A percentile compares a stretch with the other conserved stretches of the same genome.
Evolutionary conservation across 2,113 vertebrate genomes (phyloP).

Genomic region (Pseudorectes ferrugineus): DNA sequence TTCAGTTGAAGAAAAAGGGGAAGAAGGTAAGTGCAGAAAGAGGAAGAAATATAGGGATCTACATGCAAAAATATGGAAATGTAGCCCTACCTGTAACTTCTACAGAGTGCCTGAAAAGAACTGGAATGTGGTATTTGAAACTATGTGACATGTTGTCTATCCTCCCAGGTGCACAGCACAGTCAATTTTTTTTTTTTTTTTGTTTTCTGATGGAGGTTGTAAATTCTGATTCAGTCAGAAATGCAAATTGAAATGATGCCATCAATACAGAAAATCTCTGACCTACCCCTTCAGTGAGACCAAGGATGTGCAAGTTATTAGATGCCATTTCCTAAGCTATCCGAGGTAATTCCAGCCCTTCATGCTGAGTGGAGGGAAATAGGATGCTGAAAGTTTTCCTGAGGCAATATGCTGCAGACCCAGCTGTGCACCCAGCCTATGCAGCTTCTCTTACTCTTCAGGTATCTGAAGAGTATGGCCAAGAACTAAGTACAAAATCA

Average conservation of each 20-base stretch:
- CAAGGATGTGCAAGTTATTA: not conserved
- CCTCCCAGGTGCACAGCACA: not conserved
- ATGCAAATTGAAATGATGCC: not conserved
- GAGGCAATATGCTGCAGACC: fast-evolving
- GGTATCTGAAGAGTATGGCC: not conserved
- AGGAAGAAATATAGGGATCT: not conserved
- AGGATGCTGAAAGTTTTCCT: not conserved
- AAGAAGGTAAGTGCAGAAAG: not conserved
- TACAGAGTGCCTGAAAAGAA: not conserved
- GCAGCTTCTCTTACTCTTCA: not conserved
- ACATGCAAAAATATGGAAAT: not conserved
- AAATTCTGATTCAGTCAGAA: not conserved
- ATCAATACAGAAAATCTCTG: fast-evolving
- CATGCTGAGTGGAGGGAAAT: not conserved
- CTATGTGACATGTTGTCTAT: fast-evolving
- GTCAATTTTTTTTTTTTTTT: not conserved
- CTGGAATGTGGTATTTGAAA: not conserved
- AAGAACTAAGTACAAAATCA: not conserved
- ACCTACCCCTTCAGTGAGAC: not conserved
- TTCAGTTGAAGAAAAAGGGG: not conserved
- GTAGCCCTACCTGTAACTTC: not conserved
- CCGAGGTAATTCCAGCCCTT: not conserved
- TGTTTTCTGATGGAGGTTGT: not conserved
- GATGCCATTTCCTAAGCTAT: not conserved
- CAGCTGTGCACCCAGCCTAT: not conserved